Evolutionary conservation across 2,113 vertebrate genomes (phyloP).

Genomic region (Gobiocypris rarus): DNA sequence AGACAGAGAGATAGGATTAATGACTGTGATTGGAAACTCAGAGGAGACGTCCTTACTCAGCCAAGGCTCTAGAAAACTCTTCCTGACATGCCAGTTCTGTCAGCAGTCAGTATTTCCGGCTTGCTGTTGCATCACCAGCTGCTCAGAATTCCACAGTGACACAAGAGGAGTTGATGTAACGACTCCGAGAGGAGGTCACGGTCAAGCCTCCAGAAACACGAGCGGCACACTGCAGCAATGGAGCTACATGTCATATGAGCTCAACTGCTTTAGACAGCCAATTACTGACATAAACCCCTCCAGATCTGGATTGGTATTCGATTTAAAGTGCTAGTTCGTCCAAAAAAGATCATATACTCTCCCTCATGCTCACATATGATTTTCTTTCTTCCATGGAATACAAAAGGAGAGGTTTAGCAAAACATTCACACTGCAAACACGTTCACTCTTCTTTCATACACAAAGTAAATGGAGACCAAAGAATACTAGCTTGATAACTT

Average conservation of each 20-base stretch:
- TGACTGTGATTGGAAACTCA: background rate
- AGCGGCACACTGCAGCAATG: background rate
- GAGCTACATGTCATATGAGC: background rate
- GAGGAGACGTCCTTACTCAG: background rate
- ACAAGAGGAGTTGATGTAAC: conserved; percentile 22
- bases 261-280: background rate
- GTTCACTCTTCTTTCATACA: background rate
- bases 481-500: background rate
- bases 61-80: background rate
- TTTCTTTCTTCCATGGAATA: background rate
- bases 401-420: background rate
- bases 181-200: background rate
- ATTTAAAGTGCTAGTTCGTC: background rate
- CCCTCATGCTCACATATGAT: too few species aligned
- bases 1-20: background rate
- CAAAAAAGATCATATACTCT: background rate
- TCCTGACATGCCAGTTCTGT: conserved; percentile 22
- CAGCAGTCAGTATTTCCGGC: conserved; percentile 32
- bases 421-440: too few species aligned
- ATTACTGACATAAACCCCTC: background rate
- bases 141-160: conserved; percentile 22
- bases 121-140: conserved; percentile 40
- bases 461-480: background rate
- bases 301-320: background rate
- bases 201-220: conserved; percentile 32